Conservation (phyloP, 2,797 vertebrate species). For the Buceros bicornis region DNA sequence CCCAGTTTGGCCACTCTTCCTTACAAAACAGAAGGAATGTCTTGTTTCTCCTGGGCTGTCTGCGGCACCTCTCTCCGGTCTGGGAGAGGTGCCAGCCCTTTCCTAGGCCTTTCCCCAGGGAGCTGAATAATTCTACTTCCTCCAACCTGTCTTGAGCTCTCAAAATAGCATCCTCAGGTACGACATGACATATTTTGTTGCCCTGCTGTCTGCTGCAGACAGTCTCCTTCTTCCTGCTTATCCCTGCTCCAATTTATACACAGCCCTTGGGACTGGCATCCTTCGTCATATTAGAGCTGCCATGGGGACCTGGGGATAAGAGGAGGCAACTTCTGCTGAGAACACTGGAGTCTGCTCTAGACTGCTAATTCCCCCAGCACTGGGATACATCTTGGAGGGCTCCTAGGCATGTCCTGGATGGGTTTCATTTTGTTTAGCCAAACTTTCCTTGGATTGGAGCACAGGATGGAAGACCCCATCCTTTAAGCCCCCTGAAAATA, state of each 20-base stretch:
- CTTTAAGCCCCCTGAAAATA: background rate
- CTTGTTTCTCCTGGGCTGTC: constrained; percentile 60
- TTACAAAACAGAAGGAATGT: background rate
- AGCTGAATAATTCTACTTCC: constrained; percentile 49
- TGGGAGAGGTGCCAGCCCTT: constrained; percentile 56
- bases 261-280: background rate
- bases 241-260: background rate
- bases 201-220: constrained; percentile 38
- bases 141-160: constrained; percentile 52
- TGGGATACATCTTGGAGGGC: background rate
- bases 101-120: background rate
- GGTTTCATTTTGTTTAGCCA: background rate
- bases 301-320: background rate
- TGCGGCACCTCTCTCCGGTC: background rate
- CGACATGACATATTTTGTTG: background rate
- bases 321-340: background rate
- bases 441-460: background rate
- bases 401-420: background rate
- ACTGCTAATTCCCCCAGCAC: background rate
- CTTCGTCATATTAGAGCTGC: background rate
- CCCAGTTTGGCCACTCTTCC: constrained; percentile 18
- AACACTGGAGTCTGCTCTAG: background rate
- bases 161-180: constrained; percentile 62
- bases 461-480: background rate
- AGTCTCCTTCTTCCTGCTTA: constrained; percentile 27